Percentiles rank a stretch among this genome's conserved stretches.
Conservation (phyloP, 2,888 invertebrate genomes). For the Lasioglossum villosulum region DNA sequence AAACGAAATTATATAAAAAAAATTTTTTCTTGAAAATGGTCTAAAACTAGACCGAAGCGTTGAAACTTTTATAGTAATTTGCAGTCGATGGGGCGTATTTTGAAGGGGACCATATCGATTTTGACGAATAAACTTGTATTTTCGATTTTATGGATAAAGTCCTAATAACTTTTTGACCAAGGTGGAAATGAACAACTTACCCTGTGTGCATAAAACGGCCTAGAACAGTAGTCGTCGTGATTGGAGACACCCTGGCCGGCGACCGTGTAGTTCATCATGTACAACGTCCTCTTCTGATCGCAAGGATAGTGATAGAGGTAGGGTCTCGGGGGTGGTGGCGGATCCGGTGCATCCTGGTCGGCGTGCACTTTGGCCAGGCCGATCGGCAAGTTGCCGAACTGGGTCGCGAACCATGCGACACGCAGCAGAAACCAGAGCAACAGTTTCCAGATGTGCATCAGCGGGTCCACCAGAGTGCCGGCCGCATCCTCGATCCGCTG, state of each 20-base stretch:
- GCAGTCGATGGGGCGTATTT: too few species aligned
- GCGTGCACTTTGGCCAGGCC: slow-evolving; percentile 73
- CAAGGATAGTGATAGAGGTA: slow-evolving; percentile 86
- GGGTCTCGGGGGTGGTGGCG: slow-evolving; percentile 77
- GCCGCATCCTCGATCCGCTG: slow-evolving; percentile 75
- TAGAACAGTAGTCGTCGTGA: slow-evolving; percentile 84
- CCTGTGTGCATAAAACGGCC: slow-evolving; percentile 89
- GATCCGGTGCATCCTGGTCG: slow-evolving; percentile 82
- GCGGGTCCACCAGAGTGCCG: slow-evolving; percentile 77
- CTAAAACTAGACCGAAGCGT: too few species aligned
- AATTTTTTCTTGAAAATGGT: too few species aligned
- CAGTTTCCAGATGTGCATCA: slow-evolving; percentile 80
- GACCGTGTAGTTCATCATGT: slow-evolving; percentile 88
- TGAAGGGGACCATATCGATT: too few species aligned
- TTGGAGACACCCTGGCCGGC: slow-evolving; percentile 82
- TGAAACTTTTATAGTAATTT: too few species aligned
- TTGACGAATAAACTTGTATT: too few species aligned
- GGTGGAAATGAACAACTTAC: slow-evolving; percentile 80
- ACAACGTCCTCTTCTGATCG: slow-evolving; percentile 90
- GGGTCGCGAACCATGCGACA: slow-evolving; percentile 80
- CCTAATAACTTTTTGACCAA: too few species aligned
- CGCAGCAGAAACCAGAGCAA: slow-evolving; percentile 82
- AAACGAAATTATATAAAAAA: too few species aligned
- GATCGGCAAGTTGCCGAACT: slow-evolving; percentile 77
- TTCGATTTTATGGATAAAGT: too few species aligned